phyloP scores from a whole-genome alignment of 2,113 vertebrate species.

The Varanus komodoensis region DNA sequence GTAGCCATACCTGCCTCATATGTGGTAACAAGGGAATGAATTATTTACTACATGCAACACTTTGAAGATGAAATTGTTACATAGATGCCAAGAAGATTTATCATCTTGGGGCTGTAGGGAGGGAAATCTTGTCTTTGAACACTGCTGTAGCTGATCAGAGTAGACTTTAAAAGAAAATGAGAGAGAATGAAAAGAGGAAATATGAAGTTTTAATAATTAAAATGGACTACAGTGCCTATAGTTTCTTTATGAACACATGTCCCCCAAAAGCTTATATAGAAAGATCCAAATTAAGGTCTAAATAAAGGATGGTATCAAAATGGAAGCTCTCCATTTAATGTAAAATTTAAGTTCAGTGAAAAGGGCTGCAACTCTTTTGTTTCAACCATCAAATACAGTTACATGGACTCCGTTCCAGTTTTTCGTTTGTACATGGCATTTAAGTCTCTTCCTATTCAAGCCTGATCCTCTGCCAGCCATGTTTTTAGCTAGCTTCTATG shows the following conservation, averaged over 20 bases:
- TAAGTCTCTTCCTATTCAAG: background rate
- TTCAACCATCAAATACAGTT: background rate
- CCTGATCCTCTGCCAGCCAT: background rate
- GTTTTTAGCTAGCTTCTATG: background rate
- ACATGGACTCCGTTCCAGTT: background rate
- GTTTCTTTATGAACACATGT: background rate
- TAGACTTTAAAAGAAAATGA: slow-evolving; percentile 3
- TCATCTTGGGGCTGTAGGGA: slow-evolving; percentile 1
- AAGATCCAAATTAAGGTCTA: background rate
- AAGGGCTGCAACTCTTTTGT: background rate
- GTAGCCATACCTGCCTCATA: slow-evolving; percentile 28
- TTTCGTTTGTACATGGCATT: too few relatives aligned
- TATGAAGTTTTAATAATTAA: slow-evolving; percentile 29
- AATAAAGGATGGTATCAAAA: background rate
- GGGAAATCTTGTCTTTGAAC: slow-evolving; percentile 29
- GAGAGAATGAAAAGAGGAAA: background rate
- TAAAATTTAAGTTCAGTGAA: slow-evolving; percentile 2
- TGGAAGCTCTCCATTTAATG: background rate
- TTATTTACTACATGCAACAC: slow-evolving; percentile 33
- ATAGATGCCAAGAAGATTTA: slow-evolving; percentile 25
- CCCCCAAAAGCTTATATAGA: background rate
- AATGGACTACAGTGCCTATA: background rate
- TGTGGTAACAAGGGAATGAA: slow-evolving; percentile 11
- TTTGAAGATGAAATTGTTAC: background rate
- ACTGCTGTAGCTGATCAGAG: background rate